Percentiles rank a stretch among this genome's conserved stretches.
Evolutionary conservation across 2,113 vertebrate species (phyloP).

Genomic region (Numida meleagris): DNA sequence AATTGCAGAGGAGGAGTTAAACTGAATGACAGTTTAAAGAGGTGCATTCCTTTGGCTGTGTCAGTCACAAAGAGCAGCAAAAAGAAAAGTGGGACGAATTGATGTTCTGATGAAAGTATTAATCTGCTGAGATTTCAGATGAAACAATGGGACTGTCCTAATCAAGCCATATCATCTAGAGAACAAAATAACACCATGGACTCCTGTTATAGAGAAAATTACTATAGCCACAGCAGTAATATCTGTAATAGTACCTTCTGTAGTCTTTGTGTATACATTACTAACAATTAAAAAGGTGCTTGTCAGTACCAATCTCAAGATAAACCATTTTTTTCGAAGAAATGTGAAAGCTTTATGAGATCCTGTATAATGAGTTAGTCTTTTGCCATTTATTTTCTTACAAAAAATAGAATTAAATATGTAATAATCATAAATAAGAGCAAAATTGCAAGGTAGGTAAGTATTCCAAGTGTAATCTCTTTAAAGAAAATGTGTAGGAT

Average conservation of each 20-base stretch:
- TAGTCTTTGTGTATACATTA: conserved; percentile 22
- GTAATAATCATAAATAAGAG: conserved; percentile 60
- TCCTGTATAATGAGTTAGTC: conserved; percentile 48
- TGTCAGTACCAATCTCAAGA: conserved; percentile 43
- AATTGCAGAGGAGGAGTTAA: conserved; percentile 75
- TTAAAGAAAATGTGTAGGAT: not conserved
- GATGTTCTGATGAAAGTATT: conserved; percentile 63
- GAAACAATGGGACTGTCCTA: conserved; percentile 54
- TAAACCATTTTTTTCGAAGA: conserved; percentile 13
- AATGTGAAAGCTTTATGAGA: conserved; percentile 42
- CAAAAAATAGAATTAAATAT: conserved; percentile 47
- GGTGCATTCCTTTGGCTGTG: conserved; percentile 53
- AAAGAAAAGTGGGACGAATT: conserved; percentile 63
- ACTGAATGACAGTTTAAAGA: conserved; percentile 70
- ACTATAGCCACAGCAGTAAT: not conserved
- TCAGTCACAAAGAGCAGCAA: conserved; percentile 56
- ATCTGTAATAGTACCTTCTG: not conserved
- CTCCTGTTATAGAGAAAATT: conserved; percentile 31
- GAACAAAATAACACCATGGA: conserved; percentile 6
- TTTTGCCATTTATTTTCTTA: conserved; percentile 56
- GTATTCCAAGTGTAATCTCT: conserved; percentile 38
- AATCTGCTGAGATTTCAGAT: conserved; percentile 59
- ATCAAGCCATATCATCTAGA: conserved; percentile 9
- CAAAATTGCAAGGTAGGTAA: conserved; percentile 57
- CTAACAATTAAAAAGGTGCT: conserved; percentile 61